Conservation (phyloP, 2,888 invertebrate genomes). For the Mesorhabditis sp. region DNA sequence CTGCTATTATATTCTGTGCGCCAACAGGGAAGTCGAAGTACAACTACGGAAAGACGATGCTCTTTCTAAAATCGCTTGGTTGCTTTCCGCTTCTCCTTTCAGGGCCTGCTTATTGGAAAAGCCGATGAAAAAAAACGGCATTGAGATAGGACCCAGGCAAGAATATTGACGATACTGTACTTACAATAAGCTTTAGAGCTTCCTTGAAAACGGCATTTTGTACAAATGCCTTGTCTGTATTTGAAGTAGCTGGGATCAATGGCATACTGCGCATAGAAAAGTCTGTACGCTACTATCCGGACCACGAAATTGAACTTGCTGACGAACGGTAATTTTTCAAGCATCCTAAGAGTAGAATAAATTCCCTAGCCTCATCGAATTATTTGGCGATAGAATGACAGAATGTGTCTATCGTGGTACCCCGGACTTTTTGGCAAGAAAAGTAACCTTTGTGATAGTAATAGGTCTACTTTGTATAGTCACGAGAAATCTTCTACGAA, state of each 20-base stretch:
- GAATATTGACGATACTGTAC: slow-evolving; percentile 14
- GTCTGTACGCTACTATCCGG: slow-evolving; percentile 70
- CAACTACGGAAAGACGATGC: no score
- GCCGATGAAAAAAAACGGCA: slow-evolving; percentile 10
- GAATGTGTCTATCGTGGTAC: slow-evolving; percentile 10
- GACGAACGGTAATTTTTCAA: no score
- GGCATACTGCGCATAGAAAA: slow-evolving; percentile 68
- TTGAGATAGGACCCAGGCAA: slow-evolving; percentile 29
- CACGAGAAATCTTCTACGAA: slow-evolving; percentile 16
- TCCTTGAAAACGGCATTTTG: slow-evolving; percentile 90
- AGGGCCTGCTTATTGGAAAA: no score
- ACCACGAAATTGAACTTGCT: no score
- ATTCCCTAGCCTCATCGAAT: slow-evolving; percentile 17
- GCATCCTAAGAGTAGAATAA: no score
- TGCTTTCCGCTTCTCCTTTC: no score
- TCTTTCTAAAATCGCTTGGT: no score
- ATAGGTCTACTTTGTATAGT: background rate
- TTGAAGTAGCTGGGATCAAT: slow-evolving; percentile 74
- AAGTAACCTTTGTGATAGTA: background rate
- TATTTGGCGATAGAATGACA: slow-evolving; percentile 37
- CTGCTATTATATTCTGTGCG: no score
- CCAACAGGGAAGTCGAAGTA: no score
- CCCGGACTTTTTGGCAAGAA: slow-evolving; percentile 2
- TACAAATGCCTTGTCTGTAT: slow-evolving; percentile 91
- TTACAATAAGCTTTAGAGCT: slow-evolving; percentile 66